phyloP scores from a whole-genome alignment of 2,888 invertebrate genomes.

The Drosophila leonis region DNA sequence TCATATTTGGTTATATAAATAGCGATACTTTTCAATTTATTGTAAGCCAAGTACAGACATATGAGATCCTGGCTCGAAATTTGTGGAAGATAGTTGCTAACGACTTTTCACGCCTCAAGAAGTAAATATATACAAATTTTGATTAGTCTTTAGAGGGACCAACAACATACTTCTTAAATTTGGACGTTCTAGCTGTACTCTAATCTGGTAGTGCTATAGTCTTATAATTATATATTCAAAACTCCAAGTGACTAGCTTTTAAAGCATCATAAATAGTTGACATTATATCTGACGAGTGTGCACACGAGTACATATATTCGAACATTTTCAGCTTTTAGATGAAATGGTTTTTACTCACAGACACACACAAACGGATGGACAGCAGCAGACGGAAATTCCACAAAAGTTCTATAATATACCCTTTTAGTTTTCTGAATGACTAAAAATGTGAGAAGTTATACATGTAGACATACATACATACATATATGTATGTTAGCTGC shows the following conservation, averaged over 20 bases:
- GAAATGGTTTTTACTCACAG: neutral
- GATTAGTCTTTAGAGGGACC: no score
- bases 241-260: neutral
- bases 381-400: neutral
- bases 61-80: no score
- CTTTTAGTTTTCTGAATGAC: neutral
- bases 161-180: neutral
- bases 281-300: no score
- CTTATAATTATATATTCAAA: neutral
- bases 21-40: no score
- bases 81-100: no score
- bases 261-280: no score
- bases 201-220: no score
- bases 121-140: no score
- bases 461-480: neutral
- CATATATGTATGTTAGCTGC: neutral
- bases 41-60: no score
- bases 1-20: neutral
- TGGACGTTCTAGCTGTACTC: neutral
- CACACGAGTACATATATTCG: no score
- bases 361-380: neutral
- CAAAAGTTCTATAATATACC: neutral
- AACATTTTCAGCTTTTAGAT: neutral
- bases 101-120: no score
- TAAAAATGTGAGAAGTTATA: conserved; percentile 19